Base-by-base conservation (phyloP, 2,888 invertebrate genomes). In the Heteromurus nitidus region DNA sequence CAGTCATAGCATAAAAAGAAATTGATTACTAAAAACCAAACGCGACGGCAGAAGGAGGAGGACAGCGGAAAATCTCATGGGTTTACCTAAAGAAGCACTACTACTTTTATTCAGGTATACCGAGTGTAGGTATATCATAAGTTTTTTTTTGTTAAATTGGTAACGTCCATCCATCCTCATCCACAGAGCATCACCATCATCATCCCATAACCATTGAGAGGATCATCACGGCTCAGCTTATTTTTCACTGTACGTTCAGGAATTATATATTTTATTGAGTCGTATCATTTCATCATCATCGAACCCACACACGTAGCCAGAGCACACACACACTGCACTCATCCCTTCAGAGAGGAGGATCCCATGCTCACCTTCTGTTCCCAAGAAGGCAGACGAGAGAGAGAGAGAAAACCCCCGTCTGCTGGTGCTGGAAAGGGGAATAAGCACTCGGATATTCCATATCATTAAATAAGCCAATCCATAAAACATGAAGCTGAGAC, bases 401-500 rank as follows among this genome's bases (percentile, higher is more conserved):
- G n/a, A n/a, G n/a, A n/a, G 62, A 30, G 62, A 28, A 31, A 30
- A 11, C 24, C 42, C 24, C 62, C 5, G 30, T n/a, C 30, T 20
- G 16, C 5, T 18, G 7, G n/a, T 7, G 3, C n/a, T 55, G 55
- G 58, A 3, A 24, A 13, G 22, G 31, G 24, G 22, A 30, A 60
- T 26, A 60, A 36, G 31, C 62, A 64, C 62, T 58, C 58, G 58
- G 58, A 58, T 58, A 58, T 58, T 58, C 77, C 70, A 70, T 70
- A 47, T 77, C 77, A 77, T 77, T 77, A 77, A 77, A 70, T 70
- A 69, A 77, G 77, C 62, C 77, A 77, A 77, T 77, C 77, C 77
- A 77, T 77, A 77, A 77, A 77, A 77, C 77, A 77, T 77, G 77
- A 77, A 77, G 77, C 53, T 69, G 64, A 50, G 60, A 77, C 47